A percentile compares a stretch with the other conserved stretches of the same genome.
These are phyloP conservation scores for Atrina japonica DNA, from an alignment of 2,888 invertebrate species.

Conservation along the genomic window DNA sequence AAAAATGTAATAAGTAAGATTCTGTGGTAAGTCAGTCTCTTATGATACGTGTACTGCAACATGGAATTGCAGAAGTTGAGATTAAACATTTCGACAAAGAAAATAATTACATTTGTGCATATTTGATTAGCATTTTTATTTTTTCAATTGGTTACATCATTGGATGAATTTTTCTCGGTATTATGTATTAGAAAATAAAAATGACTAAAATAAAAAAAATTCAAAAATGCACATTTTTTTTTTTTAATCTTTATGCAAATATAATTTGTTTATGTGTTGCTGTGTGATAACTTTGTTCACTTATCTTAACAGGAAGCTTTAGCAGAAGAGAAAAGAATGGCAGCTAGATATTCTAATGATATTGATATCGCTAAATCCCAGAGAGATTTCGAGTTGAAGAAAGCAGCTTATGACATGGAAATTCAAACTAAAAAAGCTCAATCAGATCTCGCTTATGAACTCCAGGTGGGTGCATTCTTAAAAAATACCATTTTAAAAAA, in stretches of 20 bases:
- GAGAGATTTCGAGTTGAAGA: conserved; percentile 97
- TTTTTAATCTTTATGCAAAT: background rate
- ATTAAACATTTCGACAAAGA: no score
- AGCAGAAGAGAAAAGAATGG: conserved; percentile 98
- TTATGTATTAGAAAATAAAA: no score
- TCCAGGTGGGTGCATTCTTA: conserved; percentile 75
- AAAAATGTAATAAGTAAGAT: no score
- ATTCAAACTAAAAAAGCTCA: conserved; percentile 92
- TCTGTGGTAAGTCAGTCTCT: no score
- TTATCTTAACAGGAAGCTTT: conserved; percentile 87
- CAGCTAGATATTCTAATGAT: conserved; percentile 95
- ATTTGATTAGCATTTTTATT: no score
- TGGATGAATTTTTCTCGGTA: no score
- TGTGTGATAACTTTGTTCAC: background rate
- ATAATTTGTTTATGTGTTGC: background rate
- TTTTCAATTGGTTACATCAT: no score
- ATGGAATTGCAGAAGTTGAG: no score
- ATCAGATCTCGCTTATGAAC: conserved; percentile 80
- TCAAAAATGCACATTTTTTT: background rate
- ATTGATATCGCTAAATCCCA: conserved; percentile 98
- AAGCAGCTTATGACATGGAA: conserved; percentile 98
- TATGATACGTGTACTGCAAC: no score
- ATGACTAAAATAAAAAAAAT: background rate
- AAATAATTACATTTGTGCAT: no score
- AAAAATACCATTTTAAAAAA: background rate